These are phyloP conservation scores for Sebastes trivittatus DNA, from an alignment of 2,797 vertebrate species.

Conservation along the genomic window DNA sequence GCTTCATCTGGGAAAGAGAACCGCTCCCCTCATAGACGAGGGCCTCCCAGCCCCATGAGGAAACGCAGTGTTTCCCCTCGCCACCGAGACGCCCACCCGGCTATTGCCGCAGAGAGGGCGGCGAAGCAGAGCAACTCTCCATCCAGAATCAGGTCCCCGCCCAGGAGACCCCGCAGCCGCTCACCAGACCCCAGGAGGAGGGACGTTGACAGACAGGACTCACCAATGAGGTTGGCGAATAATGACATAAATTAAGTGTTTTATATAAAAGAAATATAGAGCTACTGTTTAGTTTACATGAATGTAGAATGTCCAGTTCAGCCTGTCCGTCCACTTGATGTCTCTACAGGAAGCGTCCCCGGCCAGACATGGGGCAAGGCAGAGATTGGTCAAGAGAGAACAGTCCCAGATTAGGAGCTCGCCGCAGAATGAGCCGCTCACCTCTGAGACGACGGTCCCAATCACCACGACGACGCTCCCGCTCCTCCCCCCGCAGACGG, in stretches of 20 bases:
- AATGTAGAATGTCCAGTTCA: neutral
- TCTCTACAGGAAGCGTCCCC: slow-evolving; percentile 85
- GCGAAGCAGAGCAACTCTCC: slow-evolving; percentile 91
- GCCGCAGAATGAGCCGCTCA: slow-evolving; percentile 90
- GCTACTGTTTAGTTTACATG: neutral
- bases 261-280: neutral
- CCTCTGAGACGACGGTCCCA: slow-evolving; percentile 89
- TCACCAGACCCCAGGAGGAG: slow-evolving; percentile 90
- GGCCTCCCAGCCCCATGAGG: slow-evolving; percentile 83
- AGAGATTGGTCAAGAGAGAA: slow-evolving; percentile 89
- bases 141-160: slow-evolving; percentile 86
- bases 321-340: neutral
- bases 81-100: slow-evolving; percentile 83
- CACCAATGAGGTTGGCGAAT: slow-evolving; percentile 90
- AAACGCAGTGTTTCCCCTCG: slow-evolving; percentile 90
- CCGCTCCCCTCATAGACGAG: slow-evolving; percentile 89
- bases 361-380: slow-evolving; percentile 83
- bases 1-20: slow-evolving; percentile 97
- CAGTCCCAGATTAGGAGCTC: slow-evolving; percentile 79
- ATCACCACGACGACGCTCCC: slow-evolving; percentile 79
- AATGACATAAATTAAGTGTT: neutral
- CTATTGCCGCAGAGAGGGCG: slow-evolving; percentile 81
- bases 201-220: slow-evolving; percentile 88
- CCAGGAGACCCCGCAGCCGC: slow-evolving; percentile 88
- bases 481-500: slow-evolving; percentile 87